Percentiles rank a stretch among this genome's conserved stretches.
These are phyloP conservation scores for Anoplolepis gracilipes DNA, from an alignment of 1,140 invertebrate genomes.

Conservation along the genomic window DNA sequence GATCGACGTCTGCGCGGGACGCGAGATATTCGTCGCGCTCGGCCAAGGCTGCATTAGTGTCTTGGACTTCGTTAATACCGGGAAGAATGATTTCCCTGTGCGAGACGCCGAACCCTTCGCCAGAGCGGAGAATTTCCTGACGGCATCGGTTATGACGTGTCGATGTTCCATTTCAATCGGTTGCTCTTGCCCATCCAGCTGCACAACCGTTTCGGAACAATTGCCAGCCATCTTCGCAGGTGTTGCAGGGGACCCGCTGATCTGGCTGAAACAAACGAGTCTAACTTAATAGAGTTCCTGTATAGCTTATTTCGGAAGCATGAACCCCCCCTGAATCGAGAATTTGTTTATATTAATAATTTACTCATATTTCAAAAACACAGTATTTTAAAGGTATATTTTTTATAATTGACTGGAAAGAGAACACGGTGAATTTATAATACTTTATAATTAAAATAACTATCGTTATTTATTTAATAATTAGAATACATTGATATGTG, in stretches of 20 bases:
- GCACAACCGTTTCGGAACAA: constrained; percentile 81
- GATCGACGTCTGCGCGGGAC: neutral
- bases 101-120: constrained; percentile 66
- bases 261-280: constrained; percentile 85
- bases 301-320: too few species aligned
- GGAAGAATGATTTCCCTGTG: constrained; percentile 78
- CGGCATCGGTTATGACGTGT: constrained; percentile 70
- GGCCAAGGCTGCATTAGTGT: constrained; percentile 80
- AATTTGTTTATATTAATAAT: too few species aligned
- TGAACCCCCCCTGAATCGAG: too few species aligned
- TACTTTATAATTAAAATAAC: neutral
- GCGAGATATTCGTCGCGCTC: constrained; percentile 79
- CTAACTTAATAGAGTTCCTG: constrained; percentile 76
- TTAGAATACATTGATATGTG: too few species aligned
- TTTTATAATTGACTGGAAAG: neutral
- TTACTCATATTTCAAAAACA: too few species aligned
- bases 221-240: constrained; percentile 78
- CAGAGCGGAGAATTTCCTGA: constrained; percentile 77
- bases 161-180: constrained; percentile 67
- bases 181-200: constrained; percentile 79
- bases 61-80: constrained; percentile 67
- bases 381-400: too few species aligned
- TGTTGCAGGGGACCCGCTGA: constrained; percentile 79
- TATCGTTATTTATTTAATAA: neutral
- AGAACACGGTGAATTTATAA: neutral